A percentile compares a stretch with the other conserved stretches of the same genome.
Evolutionary conservation across 1,140 invertebrate genomes (phyloP).

Genomic region (Steinernema feltiae): DNA sequence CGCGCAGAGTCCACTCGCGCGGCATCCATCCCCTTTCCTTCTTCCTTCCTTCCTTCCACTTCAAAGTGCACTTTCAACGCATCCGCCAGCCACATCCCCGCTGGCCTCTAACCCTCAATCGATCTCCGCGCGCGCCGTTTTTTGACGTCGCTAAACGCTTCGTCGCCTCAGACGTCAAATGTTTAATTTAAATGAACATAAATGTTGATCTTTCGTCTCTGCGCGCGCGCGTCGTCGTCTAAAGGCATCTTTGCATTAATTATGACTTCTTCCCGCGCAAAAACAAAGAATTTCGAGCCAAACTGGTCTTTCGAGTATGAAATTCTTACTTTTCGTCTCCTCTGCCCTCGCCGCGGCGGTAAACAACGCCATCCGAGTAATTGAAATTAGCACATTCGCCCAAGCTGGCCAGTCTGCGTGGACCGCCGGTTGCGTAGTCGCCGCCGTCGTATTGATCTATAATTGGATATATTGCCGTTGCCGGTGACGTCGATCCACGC

Average conservation of each 20-base stretch:
- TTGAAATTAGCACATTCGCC: slow-evolving; percentile 5
- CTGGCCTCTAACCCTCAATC: too few species aligned
- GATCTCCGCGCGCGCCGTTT: too few species aligned
- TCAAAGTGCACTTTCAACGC: too few species aligned
- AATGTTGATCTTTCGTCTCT: neutral
- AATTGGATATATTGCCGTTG: neutral
- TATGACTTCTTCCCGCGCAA: neutral
- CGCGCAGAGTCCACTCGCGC: too few species aligned
- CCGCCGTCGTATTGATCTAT: neutral
- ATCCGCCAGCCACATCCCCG: too few species aligned
- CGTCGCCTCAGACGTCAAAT: neutral
- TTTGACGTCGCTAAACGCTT: too few species aligned
- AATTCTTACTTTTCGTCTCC: neutral
- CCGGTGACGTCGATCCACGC: neutral
- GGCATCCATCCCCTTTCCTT: too few species aligned
- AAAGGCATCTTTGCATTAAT: neutral
- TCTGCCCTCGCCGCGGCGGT: neutral
- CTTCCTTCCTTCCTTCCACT: too few species aligned
- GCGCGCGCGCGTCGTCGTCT: too few species aligned
- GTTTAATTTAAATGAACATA: neutral
- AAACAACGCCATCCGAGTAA: neutral
- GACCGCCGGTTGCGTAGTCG: neutral
- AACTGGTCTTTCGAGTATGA: neutral
- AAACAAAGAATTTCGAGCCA: neutral
- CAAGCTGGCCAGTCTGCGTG: neutral